A percentile compares a stretch with the other conserved stretches of the same genome.
These are phyloP conservation scores for Archivesica marissinica DNA, from an alignment of 1,140 invertebrate species.

Conservation along the genomic window DNA sequence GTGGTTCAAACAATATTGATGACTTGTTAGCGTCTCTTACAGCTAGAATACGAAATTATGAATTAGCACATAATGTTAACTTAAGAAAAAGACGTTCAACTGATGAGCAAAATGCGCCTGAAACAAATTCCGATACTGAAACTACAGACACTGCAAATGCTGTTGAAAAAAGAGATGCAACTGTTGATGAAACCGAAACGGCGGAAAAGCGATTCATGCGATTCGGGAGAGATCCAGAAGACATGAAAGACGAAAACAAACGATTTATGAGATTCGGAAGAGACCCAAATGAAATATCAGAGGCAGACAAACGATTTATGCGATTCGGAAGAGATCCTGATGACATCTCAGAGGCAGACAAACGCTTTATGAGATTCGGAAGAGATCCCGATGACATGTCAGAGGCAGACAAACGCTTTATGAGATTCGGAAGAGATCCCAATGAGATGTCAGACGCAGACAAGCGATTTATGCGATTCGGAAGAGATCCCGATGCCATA, in stretches of 20 bases:
- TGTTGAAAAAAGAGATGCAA: constrained; percentile 66
- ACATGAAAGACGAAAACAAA: constrained; percentile 63
- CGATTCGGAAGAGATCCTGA: constrained; percentile 64
- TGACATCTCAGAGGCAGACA: constrained; percentile 57
- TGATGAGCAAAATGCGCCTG: constrained; percentile 50
- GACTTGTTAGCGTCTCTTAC: constrained; percentile 62
- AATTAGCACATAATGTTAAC: constrained; percentile 57
- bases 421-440: constrained; percentile 72
- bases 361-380: constrained; percentile 78
- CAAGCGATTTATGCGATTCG: constrained; percentile 75
- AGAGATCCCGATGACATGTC: constrained; percentile 33
- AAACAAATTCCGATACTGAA: constrained; percentile 19
- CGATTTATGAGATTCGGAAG: constrained; percentile 72
- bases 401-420: constrained; percentile 74
- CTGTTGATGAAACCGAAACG: constrained; percentile 5
- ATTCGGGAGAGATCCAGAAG: constrained; percentile 67
- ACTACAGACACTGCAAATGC: constrained; percentile 14
- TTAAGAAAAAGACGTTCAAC: constrained; percentile 66
- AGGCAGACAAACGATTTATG: constrained; percentile 68
- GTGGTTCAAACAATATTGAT: constrained; percentile 57
- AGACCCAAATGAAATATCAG: constrained; percentile 33
- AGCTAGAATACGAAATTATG: constrained; percentile 60
- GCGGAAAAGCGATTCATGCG: constrained; percentile 74
- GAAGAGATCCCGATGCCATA: constrained; percentile 50
- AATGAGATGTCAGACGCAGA: constrained; percentile 37